Evolutionary conservation across 2,888 invertebrate species (phyloP).

Genomic region (Cephus pulcher): DNA sequence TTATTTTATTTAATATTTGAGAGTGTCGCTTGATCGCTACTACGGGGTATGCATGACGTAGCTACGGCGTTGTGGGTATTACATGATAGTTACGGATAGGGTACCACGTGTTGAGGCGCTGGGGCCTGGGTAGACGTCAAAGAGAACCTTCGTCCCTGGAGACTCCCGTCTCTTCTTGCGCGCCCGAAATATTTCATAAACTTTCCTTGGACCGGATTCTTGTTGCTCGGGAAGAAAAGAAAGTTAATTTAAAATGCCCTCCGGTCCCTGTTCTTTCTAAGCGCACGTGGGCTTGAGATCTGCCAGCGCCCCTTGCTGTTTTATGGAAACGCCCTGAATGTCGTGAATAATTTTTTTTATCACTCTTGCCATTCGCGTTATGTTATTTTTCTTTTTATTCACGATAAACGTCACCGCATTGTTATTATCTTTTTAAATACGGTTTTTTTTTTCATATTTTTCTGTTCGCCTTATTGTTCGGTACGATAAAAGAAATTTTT

Average conservation of each 20-base stretch:
- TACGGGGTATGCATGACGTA: not conserved
- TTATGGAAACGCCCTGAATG: not conserved
- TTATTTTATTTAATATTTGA: constrained; percentile 8
- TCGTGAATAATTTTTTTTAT: not conserved
- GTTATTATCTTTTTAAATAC: no score
- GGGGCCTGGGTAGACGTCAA: constrained; percentile 2
- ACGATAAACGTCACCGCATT: not conserved
- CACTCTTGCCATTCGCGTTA: not conserved
- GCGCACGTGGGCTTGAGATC: not conserved
- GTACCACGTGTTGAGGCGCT: not conserved
- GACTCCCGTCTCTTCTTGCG: constrained; percentile 17
- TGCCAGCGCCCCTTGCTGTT: not conserved
- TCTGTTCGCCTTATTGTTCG: not conserved
- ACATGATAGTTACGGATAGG: not conserved
- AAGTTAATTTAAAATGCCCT: constrained; percentile 24
- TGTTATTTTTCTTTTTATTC: not conserved
- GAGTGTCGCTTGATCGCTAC: not conserved
- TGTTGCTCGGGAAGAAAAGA: constrained; percentile 13
- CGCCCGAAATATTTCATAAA: constrained; percentile 31
- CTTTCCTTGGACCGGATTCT: constrained; percentile 16
- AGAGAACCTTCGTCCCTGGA: constrained; percentile 19
- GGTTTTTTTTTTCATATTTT: not conserved
- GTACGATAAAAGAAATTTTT: not conserved
- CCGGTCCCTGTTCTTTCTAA: constrained; percentile 8
- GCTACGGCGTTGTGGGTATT: not conserved